Conservation (phyloP, 2,113 vertebrate species). For the Rhizomys pruinosus region DNA sequence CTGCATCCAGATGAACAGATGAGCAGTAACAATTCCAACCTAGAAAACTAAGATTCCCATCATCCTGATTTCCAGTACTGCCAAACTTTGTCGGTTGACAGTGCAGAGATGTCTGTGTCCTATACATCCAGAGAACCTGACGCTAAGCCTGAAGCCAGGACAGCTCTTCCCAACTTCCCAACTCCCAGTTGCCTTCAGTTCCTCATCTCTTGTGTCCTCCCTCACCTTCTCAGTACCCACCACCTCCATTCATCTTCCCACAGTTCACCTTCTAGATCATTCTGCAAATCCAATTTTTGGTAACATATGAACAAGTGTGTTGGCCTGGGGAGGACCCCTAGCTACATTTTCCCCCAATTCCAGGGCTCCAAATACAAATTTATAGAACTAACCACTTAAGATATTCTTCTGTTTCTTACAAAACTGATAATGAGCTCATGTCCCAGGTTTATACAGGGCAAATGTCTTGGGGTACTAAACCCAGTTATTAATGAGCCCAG, state of each 20-base stretch:
- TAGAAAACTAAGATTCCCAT: neutral
- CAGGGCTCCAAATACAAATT: neutral
- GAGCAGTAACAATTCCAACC: neutral
- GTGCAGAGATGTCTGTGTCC: neutral
- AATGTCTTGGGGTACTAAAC: conserved; percentile 7
- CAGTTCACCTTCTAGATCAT: neutral
- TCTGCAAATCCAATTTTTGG: neutral
- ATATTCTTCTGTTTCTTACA: neutral
- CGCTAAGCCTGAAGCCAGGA: neutral
- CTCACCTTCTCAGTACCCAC: neutral
- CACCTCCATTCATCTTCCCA: neutral
- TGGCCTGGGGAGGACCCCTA: neutral
- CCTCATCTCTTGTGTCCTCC: neutral
- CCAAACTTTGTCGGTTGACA: neutral
- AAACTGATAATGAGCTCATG: conserved; percentile 5
- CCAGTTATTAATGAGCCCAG: conserved; percentile 54
- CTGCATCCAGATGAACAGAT: neutral
- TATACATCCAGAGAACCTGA: neutral
- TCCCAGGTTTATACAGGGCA: neutral
- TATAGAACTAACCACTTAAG: neutral
- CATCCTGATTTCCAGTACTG: neutral
- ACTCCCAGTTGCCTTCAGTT: accelerated
- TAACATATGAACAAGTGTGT: neutral
- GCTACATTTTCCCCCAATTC: no score
- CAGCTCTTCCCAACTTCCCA: neutral